A percentile compares a stretch with the other conserved stretches of the same genome.
Evolutionary conservation across 2,888 invertebrate species (phyloP).

Genomic region (Lasioglossum marginatum): DNA sequence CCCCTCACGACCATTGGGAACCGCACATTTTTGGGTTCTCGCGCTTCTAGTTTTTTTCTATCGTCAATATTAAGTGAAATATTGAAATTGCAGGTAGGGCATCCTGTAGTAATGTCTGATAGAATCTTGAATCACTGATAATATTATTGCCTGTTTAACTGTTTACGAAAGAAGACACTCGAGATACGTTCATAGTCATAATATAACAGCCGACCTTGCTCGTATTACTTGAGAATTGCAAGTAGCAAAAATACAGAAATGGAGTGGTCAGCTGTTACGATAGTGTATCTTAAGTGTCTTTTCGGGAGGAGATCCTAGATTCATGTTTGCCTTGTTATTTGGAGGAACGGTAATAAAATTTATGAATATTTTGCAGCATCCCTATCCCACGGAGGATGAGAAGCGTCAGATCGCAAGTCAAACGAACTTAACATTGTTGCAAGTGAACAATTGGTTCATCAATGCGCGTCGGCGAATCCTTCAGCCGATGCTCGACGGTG

Average conservation of each 20-base stretch:
- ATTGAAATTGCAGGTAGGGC: neutral
- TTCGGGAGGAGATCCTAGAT: neutral
- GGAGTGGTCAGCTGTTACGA: neutral
- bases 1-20: neutral
- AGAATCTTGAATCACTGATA: constrained; percentile 2
- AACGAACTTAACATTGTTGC: constrained; percentile 94
- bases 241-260: neutral
- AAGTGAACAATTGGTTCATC: constrained; percentile 97
- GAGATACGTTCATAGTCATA: neutral
- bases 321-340: neutral
- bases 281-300: neutral
- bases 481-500: constrained; percentile 95
- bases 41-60: neutral
- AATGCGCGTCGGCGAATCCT: constrained; percentile 96
- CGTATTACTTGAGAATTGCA: neutral
- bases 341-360: neutral
- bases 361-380: constrained; percentile 88
- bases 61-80: neutral
- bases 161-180: neutral
- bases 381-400: constrained; percentile 97
- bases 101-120: neutral
- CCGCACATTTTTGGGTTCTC: neutral
- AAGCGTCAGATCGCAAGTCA: constrained; percentile 95
- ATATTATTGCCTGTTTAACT: neutral
- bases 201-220: neutral